These are phyloP conservation scores for Strix uralensis DNA, from an alignment of 2,113 vertebrate species.

Conservation along the genomic window DNA sequence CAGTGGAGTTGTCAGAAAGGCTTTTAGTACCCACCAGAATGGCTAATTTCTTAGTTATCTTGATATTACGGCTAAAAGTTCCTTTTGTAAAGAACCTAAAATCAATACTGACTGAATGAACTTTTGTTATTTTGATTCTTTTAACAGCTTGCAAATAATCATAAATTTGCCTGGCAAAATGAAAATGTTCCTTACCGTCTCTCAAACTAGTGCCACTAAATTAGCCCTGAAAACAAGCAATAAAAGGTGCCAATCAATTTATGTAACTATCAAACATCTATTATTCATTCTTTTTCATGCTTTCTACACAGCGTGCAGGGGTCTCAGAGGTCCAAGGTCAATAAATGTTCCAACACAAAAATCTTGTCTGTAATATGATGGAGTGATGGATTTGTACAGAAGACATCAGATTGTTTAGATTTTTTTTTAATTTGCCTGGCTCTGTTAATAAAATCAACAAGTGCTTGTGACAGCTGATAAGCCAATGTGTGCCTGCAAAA, in stretches of 20 bases:
- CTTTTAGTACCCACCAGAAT: neutral
- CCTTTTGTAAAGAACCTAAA: neutral
- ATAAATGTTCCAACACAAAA: slow-evolving; percentile 28
- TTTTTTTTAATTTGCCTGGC: neutral
- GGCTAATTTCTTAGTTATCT: neutral
- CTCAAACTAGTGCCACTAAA: neutral
- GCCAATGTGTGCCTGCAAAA: neutral
- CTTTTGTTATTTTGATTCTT: neutral
- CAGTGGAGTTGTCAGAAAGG: neutral
- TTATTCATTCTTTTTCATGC: slow-evolving; percentile 47
- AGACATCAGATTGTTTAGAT: neutral
- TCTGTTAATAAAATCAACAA: neutral
- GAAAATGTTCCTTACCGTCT: neutral
- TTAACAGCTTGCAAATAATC: neutral
- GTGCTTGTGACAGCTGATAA: neutral
- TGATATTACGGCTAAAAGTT: neutral
- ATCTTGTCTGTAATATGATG: neutral
- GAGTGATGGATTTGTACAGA: neutral
- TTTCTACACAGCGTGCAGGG: neutral
- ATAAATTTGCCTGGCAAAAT: neutral
- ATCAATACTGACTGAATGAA: neutral
- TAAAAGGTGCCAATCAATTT: slow-evolving; percentile 28
- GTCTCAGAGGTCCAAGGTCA: slow-evolving; percentile 8
- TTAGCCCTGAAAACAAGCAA: slow-evolving; percentile 5
- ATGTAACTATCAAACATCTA: slow-evolving; percentile 16